Conservation (phyloP, 2,797 vertebrate genomes). For the Pipistrellus pipistrellus region DNA sequence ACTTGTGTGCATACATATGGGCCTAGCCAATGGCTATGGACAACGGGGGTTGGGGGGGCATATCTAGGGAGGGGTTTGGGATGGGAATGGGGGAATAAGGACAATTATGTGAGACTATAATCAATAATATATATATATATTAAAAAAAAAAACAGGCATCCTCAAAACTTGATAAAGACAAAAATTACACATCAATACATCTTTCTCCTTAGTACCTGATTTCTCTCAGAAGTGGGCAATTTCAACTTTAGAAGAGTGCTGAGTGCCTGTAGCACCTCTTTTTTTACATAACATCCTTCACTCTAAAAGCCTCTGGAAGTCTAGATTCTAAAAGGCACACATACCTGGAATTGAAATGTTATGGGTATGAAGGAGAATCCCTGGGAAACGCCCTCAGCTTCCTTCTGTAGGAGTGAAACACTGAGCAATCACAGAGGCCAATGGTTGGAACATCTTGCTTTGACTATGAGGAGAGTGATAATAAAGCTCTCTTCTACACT, state of each 20-base stretch:
- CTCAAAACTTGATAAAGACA: not conserved
- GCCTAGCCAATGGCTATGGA: too few relatives aligned
- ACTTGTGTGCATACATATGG: too few relatives aligned
- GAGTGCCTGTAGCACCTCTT: not conserved
- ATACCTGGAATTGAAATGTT: not conserved
- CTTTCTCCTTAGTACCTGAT: not conserved
- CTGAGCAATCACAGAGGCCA: not conserved
- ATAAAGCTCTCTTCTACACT: not conserved
- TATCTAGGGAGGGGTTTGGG: too few relatives aligned
- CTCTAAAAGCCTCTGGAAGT: conserved; percentile 30
- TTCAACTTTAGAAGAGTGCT: not conserved
- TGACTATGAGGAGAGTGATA: not conserved
- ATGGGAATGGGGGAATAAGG: too few relatives aligned
- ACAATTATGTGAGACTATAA: too few relatives aligned
- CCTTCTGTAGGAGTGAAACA: not conserved
- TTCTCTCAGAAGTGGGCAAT: conserved; percentile 23
- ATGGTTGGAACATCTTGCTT: not conserved
- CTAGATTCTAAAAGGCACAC: not conserved
- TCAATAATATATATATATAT: too few relatives aligned
- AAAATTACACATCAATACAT: not conserved
- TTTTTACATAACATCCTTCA: not conserved
- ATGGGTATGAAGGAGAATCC: not conserved
- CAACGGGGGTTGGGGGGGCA: too few relatives aligned
- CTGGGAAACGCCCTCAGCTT: not conserved
- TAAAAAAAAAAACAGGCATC: conserved; percentile 35